phyloP scores from a whole-genome alignment of 1,140 invertebrate species.

The Meloidogyne floridensis region DNA sequence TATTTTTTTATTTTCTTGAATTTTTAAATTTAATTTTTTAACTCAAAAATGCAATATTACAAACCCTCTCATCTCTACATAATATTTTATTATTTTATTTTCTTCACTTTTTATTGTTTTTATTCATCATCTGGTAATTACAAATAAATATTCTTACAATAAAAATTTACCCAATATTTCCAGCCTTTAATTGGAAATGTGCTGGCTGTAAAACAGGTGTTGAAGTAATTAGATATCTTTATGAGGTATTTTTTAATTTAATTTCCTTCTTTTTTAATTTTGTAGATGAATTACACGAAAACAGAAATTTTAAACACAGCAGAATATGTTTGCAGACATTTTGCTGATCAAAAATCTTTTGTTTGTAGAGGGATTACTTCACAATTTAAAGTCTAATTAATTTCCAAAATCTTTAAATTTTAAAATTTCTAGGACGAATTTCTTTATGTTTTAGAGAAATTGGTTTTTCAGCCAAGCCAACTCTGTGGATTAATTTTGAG shows the following conservation, averaged over 20 bases:
- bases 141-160: neutral
- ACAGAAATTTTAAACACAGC: constrained; percentile 42
- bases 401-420: constrained; percentile 24
- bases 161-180: neutral
- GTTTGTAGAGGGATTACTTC: constrained; percentile 53
- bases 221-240: constrained; percentile 29
- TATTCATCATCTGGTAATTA: neutral
- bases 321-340: constrained; percentile 47
- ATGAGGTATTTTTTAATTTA: constrained; percentile 19
- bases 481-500: constrained; percentile 46
- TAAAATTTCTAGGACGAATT: constrained; percentile 43
- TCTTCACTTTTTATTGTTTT: neutral
- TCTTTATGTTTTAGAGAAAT: constrained; percentile 48
- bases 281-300: constrained; percentile 39
- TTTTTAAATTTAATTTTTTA: neutral
- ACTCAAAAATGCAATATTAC: neutral
- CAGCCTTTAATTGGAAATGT: constrained; percentile 40
- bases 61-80: neutral
- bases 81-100: constrained; percentile 8
- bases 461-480: constrained; percentile 46
- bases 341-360: constrained; percentile 44
- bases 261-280: constrained; percentile 16
- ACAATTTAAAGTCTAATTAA: constrained; percentile 43
- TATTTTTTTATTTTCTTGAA: neutral
- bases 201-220: constrained; percentile 30